Conservation (phyloP, 2,888 invertebrate genomes). For the Beris morrisii region DNA sequence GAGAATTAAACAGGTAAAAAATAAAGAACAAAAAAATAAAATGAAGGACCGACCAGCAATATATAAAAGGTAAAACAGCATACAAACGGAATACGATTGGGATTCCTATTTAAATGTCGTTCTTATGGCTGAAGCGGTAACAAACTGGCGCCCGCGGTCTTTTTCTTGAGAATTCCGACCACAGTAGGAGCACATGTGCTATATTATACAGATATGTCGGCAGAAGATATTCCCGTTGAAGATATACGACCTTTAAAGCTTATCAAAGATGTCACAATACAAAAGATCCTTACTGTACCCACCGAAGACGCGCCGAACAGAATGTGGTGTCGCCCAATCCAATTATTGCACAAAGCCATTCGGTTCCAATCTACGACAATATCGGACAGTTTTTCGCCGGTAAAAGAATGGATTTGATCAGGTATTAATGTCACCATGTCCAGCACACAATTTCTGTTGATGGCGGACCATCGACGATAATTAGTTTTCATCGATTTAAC, state of each 20-base stretch:
- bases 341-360: too few relatives aligned
- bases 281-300: too few relatives aligned
- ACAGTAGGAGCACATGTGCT: constrained; percentile 30
- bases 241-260: constrained; percentile 30
- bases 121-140: constrained; percentile 27
- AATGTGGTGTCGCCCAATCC: too few relatives aligned
- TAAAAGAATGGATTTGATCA: too few relatives aligned
- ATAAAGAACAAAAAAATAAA: not conserved
- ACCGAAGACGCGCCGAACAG: too few relatives aligned
- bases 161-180: constrained; percentile 33
- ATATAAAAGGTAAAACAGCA: constrained; percentile 1
- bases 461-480: constrained; percentile 20
- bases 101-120: constrained; percentile 37
- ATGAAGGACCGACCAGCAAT: not conserved
- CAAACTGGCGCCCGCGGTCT: constrained; percentile 36
- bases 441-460: too few relatives aligned
- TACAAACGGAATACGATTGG: constrained; percentile 12
- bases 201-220: not conserved
- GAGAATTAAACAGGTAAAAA: too few relatives aligned
- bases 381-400: too few relatives aligned
- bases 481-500: constrained; percentile 35
- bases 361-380: too few relatives aligned
- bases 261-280: constrained; percentile 7
- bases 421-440: too few relatives aligned
- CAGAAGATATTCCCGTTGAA: constrained; percentile 8